Base-by-base conservation (phyloP, 1,140 invertebrate species). In the Drosophila equinoxialis region DNA sequence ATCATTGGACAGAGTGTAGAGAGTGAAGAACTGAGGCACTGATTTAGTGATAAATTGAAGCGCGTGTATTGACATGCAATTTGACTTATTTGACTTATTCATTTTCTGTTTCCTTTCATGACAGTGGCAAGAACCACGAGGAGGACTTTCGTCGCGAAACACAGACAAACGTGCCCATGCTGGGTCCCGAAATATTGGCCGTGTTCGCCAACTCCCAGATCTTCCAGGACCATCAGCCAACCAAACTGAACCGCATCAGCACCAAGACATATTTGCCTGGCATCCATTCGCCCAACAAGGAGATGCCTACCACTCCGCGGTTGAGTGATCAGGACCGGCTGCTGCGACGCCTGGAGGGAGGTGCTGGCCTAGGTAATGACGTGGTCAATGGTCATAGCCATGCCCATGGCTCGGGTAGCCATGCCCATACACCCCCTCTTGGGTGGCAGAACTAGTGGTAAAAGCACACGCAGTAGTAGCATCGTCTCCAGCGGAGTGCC, bases 141-240 rank as follows among this genome's bases (percentile, higher is more conserved):
- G 91, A 92, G 68, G 91, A 92, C 62, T 91, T 91, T 74, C 79
- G 90, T 6, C 90, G 91, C 7, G 91, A 90, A 77, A 92, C 91
- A 5, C 87, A 92, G 65, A 92, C 89, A 60, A 92, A 90, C 70
- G 91, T 91, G 23, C 91, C 91, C 11, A 92, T 82, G 60, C 39
- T 92, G 41, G 91, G 91, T 0, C 91, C 91, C 0, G 91, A 92
- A 67, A 92, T 91, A 55, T 30, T 92, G 62, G 90, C 91, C 0
- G 91, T 92, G 8, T 92, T 92, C 62, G 91, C 91, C 30, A 92
- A 92, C 30, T 92, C 91, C 33, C 91, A 92, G 68, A 92, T 92
- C 59, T 92, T 92, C 70, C 81, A 92, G 64, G 91, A 92, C 54
- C 91, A 92, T 78, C 90, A 91, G 57, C 91, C 91, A 8, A 90